Evolutionary conservation across 2,797 vertebrate genomes (phyloP).

Genomic region (Danionella dracula): DNA sequence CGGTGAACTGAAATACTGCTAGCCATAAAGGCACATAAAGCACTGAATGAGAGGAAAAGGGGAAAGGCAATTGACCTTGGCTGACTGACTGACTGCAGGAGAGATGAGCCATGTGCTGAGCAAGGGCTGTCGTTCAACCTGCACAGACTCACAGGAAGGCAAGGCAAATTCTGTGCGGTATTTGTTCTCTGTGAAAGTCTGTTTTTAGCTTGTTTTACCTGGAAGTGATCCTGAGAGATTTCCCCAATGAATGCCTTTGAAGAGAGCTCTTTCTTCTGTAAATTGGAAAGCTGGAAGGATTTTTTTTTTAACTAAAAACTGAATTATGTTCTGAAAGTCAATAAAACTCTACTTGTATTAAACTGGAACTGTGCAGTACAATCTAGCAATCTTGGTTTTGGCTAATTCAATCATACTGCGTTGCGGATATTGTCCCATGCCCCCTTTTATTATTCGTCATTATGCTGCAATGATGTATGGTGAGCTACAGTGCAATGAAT

Average conservation of each 20-base stretch:
- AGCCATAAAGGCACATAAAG: constrained; percentile 70
- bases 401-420: background rate
- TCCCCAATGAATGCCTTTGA: constrained; percentile 3
- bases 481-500: background rate
- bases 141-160: background rate
- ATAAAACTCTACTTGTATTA: background rate
- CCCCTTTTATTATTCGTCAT: too few species aligned
- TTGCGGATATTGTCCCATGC: background rate
- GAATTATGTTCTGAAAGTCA: background rate
- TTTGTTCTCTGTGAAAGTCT: background rate
- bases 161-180: background rate
- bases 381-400: background rate
- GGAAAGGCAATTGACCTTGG: constrained; percentile 72
- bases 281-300: background rate
- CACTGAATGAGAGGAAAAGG: constrained; percentile 63
- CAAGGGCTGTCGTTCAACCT: constrained; percentile 13
- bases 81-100: constrained; percentile 57
- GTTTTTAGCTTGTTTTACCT: constrained; percentile 5
- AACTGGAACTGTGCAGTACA: background rate
- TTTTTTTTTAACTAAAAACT: background rate
- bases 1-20: constrained; percentile 67
- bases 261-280: background rate
- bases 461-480: background rate
- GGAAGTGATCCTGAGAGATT: background rate
- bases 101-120: constrained; percentile 52